These are phyloP conservation scores for Pseudoips prasinana DNA, from an alignment of 2,888 invertebrate species.

Conservation along the genomic window DNA sequence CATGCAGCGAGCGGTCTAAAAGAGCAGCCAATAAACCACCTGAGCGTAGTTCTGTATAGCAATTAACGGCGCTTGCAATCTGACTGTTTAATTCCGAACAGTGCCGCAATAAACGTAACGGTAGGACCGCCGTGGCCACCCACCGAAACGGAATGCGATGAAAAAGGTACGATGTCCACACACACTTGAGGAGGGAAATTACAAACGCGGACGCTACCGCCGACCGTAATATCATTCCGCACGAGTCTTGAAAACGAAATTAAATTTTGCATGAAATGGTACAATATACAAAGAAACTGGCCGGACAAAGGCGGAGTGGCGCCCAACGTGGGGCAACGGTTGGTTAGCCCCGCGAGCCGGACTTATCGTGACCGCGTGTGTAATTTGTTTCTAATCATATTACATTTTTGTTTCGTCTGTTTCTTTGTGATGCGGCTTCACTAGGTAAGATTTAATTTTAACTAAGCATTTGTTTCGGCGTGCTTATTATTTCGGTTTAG, in stretches of 20 bases:
- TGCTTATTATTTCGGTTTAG: slow-evolving; percentile 8
- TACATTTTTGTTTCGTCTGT: slow-evolving; percentile 58
- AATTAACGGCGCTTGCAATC: slow-evolving; percentile 75
- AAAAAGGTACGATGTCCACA: slow-evolving; percentile 79
- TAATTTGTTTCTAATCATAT: slow-evolving; percentile 79
- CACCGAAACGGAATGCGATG: slow-evolving; percentile 79
- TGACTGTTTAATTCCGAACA: slow-evolving; percentile 74
- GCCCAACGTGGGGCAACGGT: slow-evolving; percentile 59
- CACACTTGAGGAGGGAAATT: slow-evolving; percentile 79
- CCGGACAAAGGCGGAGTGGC: slow-evolving; percentile 72
- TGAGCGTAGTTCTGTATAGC: slow-evolving; percentile 62
- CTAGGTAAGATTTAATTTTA: slow-evolving; percentile 48
- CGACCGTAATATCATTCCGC: slow-evolving; percentile 77
- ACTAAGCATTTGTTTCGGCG: slow-evolving; percentile 36
- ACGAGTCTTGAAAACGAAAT: slow-evolving; percentile 82
- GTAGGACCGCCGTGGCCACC: slow-evolving; percentile 50
- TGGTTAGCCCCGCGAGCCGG: slow-evolving; percentile 55
- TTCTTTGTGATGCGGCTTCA: slow-evolving; percentile 40
- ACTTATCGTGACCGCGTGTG: slow-evolving; percentile 59
- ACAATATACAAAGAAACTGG: slow-evolving; percentile 80
- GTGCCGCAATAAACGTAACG: slow-evolving; percentile 71
- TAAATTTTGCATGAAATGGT: slow-evolving; percentile 82
- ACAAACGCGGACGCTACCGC: slow-evolving; percentile 65
- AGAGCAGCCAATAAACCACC: slow-evolving; percentile 67
- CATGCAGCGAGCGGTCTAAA: slow-evolving; percentile 46